Evolutionary conservation across 1,140 invertebrate species (phyloP).

Genomic region (Araneus ventricosus): DNA sequence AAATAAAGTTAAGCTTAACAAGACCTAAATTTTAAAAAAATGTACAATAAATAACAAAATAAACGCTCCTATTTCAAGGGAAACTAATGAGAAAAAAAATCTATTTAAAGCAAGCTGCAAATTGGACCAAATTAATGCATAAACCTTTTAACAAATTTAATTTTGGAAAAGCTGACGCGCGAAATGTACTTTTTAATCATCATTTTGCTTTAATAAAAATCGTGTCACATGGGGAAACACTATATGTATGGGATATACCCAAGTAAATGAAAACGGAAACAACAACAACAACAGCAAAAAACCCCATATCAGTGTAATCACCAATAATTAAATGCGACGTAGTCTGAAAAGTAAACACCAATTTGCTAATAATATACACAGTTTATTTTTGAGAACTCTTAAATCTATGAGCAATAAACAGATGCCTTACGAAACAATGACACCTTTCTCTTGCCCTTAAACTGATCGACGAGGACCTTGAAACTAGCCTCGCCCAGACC

Average conservation of each 20-base stretch:
- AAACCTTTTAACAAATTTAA: no score
- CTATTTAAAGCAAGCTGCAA: no score
- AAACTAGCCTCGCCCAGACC: not conserved
- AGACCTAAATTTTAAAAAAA: no score
- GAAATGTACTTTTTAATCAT: not conserved
- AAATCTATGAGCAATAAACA: not conserved
- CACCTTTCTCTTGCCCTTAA: not conserved
- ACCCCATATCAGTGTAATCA: not conserved
- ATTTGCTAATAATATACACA: not conserved
- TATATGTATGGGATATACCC: not conserved
- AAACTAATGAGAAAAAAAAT: no score
- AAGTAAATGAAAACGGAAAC: not conserved
- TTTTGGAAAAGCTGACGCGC: no score
- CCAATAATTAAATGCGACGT: not conserved
- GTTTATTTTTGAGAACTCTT: constrained; percentile 1
- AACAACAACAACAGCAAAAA: not conserved
- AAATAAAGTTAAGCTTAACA: no score
- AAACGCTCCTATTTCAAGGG: no score
- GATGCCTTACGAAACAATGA: not conserved
- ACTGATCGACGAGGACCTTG: not conserved
- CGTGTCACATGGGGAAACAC: not conserved
- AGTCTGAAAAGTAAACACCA: not conserved
- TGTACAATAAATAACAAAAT: no score
- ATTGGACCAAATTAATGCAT: no score
- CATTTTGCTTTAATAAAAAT: not conserved